Conservation (phyloP, 2,113 vertebrate genomes). For the Egretta garzetta region DNA sequence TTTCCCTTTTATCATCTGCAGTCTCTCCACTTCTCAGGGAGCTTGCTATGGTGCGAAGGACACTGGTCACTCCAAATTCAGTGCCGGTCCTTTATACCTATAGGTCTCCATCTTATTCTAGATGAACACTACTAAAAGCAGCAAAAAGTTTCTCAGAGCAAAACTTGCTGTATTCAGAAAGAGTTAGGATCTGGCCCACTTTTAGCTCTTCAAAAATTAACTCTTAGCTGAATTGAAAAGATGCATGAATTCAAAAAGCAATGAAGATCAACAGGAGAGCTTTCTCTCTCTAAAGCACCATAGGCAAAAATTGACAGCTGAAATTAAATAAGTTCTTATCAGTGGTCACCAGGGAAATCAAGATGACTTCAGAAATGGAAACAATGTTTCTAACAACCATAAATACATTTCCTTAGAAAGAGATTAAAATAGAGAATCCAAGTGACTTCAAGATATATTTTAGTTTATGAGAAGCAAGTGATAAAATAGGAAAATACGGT, state of each 20-base stretch:
- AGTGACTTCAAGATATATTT: neutral
- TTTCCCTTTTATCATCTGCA: neutral
- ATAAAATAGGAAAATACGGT: neutral
- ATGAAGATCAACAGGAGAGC: neutral
- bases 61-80: neutral
- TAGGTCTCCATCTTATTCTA: neutral
- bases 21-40: neutral
- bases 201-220: neutral
- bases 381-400: neutral
- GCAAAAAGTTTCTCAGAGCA: neutral
- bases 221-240: neutral
- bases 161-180: neutral
- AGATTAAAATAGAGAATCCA: neutral
- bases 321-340: neutral
- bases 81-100: neutral
- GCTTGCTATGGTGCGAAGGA: neutral
- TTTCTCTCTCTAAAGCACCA: neutral
- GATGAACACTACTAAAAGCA: neutral
- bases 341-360: neutral
- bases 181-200: neutral
- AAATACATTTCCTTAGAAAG: neutral
- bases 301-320: neutral
- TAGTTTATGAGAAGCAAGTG: neutral
- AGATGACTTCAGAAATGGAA: neutral
- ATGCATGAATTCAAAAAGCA: neutral